Base-by-base conservation (phyloP, 2,888 invertebrate genomes). In the Drosophila limbata region DNA sequence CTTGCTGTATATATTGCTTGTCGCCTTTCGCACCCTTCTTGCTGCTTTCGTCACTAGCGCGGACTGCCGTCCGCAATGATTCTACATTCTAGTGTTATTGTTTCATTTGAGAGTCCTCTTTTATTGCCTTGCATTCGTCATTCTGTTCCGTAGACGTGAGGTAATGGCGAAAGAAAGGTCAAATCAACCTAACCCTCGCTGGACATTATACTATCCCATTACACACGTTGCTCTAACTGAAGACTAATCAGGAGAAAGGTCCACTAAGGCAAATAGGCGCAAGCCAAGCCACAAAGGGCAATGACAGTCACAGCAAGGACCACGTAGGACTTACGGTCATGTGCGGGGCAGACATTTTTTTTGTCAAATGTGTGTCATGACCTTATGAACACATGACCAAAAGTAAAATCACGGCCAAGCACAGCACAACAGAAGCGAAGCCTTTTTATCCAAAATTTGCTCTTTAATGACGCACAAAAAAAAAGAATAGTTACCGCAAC, bases 281-380 rank as follows among this genome's bases (percentile, higher is more conserved):
- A 44, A 35, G 50, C 47, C 59, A 45, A 56, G 55, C n/a, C 61
- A 59, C 57, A 77, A 76, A 77, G 68, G 77, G 44, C 72, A 67
- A 47, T 50, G 59, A 48, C 44, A 66, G 72, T 57, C 57, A 53
- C 45, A 51, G 45, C 56, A 56, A 76, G 63, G 44, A 69, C 51
- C 75, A 35, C 33, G 48, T 33, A 69, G 69, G 52, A 73, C 60
- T 9, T 28, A 8, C 35, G 21, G 35, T 31, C 50, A 25, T 53
- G 37, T 50, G 42, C 31, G 66, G 37, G 40, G 61, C 61, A 61
- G 10, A 37, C 4, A 25, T 42, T 51, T 35, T 59, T 59, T 55
- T 62, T 67, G 73, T 75, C 75, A 68, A 83, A 81, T 86, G 78
- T 83, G 69, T 83, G 82, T 84, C 84, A 84, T 68, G 84, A 72